Conservation (phyloP, 2,113 vertebrate species). For the Oryzias melastigma region DNA sequence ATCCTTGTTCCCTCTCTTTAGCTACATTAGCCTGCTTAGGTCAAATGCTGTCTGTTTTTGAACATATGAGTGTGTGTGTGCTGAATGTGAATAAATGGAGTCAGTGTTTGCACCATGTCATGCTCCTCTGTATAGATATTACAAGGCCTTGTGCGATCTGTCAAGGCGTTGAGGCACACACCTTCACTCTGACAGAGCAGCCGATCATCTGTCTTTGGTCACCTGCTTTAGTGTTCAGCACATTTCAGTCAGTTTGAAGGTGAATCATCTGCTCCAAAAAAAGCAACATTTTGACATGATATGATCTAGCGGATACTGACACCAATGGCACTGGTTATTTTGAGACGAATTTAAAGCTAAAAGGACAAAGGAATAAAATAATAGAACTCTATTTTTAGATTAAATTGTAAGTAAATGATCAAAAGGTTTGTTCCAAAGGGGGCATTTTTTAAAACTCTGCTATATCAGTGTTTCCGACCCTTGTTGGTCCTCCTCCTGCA, state of each 20-base stretch:
- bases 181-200: conserved; percentile 42
- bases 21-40: conserved; percentile 20
- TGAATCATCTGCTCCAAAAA: neutral
- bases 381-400: too few relatives aligned
- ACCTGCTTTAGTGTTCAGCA: neutral
- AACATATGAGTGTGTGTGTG: conserved; percentile 14
- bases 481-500: too few relatives aligned
- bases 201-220: conserved; percentile 22
- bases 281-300: conserved; percentile 1
- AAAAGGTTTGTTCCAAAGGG: too few relatives aligned
- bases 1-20: conserved; percentile 47
- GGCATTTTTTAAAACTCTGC: too few relatives aligned
- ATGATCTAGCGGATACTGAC: neutral
- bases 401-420: too few relatives aligned
- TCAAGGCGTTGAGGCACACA: conserved; percentile 20
- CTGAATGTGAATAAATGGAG: conserved; percentile 39
- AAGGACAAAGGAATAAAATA: neutral
- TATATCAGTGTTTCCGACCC: too few relatives aligned
- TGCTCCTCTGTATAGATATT: conserved; percentile 27
- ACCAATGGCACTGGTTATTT: neutral
- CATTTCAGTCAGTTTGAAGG: neutral
- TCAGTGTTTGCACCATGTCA: conserved; percentile 44
- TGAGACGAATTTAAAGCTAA: neutral
- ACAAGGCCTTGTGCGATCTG: conserved; percentile 11
- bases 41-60: conserved; percentile 21